A percentile compares a stretch with the other conserved stretches of the same genome.
Evolutionary conservation across 2,797 vertebrate genomes (phyloP).

Genomic region (Tenualosa ilisha): DNA sequence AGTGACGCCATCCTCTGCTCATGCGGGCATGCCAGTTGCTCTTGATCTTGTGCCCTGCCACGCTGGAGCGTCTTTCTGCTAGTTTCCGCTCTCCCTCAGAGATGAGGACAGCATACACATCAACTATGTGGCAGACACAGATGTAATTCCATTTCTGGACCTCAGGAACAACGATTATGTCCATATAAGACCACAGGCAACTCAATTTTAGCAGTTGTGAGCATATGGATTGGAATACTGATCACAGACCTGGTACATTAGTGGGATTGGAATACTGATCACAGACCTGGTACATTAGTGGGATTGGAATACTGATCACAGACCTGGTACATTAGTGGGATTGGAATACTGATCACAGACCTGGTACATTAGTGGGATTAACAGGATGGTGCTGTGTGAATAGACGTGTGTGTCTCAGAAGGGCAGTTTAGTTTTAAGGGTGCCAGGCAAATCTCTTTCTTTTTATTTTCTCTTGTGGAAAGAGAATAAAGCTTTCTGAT

Average conservation of each 20-base stretch:
- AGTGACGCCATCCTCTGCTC: not conserved
- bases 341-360: not conserved
- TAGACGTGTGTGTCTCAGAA: too few species aligned
- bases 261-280: not conserved
- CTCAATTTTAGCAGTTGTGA: not conserved
- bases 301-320: not conserved
- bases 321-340: too few species aligned
- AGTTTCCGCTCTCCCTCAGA: not conserved
- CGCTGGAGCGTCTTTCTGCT: not conserved
- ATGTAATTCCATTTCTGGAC: not conserved
- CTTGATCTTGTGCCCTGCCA: not conserved
- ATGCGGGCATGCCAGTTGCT: not conserved
- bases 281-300: too few species aligned
- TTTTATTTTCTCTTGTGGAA: too few species aligned
- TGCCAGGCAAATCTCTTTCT: too few species aligned
- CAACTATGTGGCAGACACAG: not conserved
- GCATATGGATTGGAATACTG: not conserved
- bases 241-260: too few species aligned
- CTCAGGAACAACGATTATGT: not conserved
- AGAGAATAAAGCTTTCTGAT: too few species aligned
- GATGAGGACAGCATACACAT: not conserved
- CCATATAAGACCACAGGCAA: not conserved
- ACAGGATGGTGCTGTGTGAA: too few species aligned
- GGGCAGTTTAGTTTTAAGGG: too few species aligned
- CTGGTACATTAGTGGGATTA: not conserved